Conservation (phyloP, 1,140 invertebrate species). For the Listronotus bonariensis region DNA sequence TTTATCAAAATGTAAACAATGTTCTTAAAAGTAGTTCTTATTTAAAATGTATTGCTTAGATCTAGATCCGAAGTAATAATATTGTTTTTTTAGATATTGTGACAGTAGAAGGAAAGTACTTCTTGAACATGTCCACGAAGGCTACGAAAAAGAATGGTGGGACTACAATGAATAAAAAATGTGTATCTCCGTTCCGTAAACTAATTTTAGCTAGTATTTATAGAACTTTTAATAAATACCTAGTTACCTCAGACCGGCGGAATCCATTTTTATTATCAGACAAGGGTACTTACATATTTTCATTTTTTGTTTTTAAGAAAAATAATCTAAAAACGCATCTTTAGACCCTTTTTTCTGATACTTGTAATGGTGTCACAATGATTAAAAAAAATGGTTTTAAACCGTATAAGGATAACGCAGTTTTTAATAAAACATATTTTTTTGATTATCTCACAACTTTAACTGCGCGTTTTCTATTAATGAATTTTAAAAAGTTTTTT, state of each 20-base stretch:
- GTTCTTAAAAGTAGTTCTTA: no score
- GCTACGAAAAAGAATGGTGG: constrained; percentile 98
- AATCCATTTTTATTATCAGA: constrained; percentile 6
- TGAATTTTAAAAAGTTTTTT: no score
- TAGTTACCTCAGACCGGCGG: constrained; percentile 39
- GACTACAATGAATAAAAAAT: constrained; percentile 81
- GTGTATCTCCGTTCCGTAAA: constrained; percentile 34
- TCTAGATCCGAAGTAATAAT: no score
- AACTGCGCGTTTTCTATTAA: no score
- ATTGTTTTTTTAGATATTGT: constrained; percentile 79
- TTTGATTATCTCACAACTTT: no score
- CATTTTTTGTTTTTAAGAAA: constrained; percentile 1
- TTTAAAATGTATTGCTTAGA: no score
- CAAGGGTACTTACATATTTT: neutral
- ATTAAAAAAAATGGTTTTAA: no score
- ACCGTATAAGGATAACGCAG: no score
- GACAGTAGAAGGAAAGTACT: constrained; percentile 93
- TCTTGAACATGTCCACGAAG: constrained; percentile 96
- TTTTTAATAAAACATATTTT: no score
- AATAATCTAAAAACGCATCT: neutral
- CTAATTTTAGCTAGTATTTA: constrained; percentile 40
- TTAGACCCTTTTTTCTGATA: neutral
- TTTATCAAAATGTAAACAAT: no score
- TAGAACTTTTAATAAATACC: constrained; percentile 38
- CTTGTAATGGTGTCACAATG: no score